phyloP scores from a whole-genome alignment of 2,113 vertebrate species.

The human region GRCh38 chr6:111344501-111345000 shows the following conservation, averaged over 20 bases:
- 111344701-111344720: neutral
- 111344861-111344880: conserved; percentile 33
- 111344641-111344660: conserved; percentile 21
- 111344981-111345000: neutral
- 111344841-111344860: conserved; percentile 27
- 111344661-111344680: neutral
- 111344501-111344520: neutral
- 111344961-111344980: neutral
- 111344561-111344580: neutral
- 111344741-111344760: neutral
- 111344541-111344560: conserved; percentile 42
- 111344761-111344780: neutral
- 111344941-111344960: neutral
- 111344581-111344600: neutral
- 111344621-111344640: conserved; percentile 18
- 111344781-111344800: conserved; percentile 27
- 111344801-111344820: neutral
- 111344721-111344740: conserved; percentile 1
- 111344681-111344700: conserved; percentile 21
- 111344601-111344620: conserved; percentile 13
- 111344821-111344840: neutral
- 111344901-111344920: neutral
- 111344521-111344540: neutral
- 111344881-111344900: neutral
- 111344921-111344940: conserved; percentile 17